phyloP scores from a whole-genome alignment of 1,140 invertebrate species.

The Meloidogyne floridensis region DNA sequence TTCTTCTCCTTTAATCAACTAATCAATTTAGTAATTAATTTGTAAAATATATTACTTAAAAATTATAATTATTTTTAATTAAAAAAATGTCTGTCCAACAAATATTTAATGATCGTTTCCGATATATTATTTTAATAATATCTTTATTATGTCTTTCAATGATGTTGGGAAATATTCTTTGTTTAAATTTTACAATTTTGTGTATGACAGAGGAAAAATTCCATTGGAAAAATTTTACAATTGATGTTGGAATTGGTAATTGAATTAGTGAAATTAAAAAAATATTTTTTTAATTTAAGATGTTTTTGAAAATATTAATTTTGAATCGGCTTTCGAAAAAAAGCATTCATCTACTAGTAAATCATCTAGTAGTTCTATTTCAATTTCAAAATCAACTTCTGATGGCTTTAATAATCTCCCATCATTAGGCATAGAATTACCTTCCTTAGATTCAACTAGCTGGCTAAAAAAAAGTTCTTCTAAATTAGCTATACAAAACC shows the following conservation, averaged over 20 bases:
- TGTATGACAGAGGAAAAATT: slow-evolving; percentile 54
- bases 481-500: slow-evolving; percentile 49
- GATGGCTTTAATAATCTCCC: neutral
- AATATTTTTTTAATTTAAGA: slow-evolving; percentile 34
- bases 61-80: neutral
- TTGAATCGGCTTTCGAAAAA: slow-evolving; percentile 23
- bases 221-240: slow-evolving; percentile 53
- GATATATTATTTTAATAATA: slow-evolving; percentile 48
- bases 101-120: slow-evolving; percentile 42
- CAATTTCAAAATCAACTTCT: slow-evolving; percentile 1
- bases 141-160: slow-evolving; percentile 50
- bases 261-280: neutral
- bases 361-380: neutral
- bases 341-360: neutral
- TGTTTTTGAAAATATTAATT: slow-evolving; percentile 51
- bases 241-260: slow-evolving; percentile 51
- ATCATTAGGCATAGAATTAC: slow-evolving; percentile 16
- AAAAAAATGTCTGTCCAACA: neutral
- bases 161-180: slow-evolving; percentile 54
- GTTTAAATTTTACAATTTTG: slow-evolving; percentile 52
- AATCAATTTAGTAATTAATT: neutral
- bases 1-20: neutral
- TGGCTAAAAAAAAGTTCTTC: slow-evolving; percentile 32
- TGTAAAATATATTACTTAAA: too few species aligned
- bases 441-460: slow-evolving; percentile 53